phyloP scores from a whole-genome alignment of 2,888 invertebrate genomes.

The Ernsta delagoae region DNA sequence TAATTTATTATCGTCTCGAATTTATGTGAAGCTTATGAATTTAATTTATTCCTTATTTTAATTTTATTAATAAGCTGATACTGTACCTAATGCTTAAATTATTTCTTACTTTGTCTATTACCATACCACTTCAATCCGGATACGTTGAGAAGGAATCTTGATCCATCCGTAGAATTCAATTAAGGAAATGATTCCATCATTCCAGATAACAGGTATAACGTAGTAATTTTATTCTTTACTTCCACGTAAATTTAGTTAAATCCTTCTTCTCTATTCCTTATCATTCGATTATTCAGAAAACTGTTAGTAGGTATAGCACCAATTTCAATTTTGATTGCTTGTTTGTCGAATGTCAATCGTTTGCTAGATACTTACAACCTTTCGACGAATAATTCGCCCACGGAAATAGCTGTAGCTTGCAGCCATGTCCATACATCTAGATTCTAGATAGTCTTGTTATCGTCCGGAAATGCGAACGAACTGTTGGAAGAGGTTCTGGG shows the following conservation, averaged over 20 bases:
- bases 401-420: constrained; percentile 1
- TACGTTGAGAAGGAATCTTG: no score
- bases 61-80: neutral
- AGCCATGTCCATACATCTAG: no score
- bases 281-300: no score
- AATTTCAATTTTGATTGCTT: neutral
- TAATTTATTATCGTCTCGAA: constrained; percentile 1
- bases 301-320: neutral
- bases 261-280: no score
- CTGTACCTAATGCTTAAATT: neutral
- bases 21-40: neutral
- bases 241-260: no score
- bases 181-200: no score
- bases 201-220: no score
- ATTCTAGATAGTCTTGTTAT: constrained; percentile 1
- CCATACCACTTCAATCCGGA: no score
- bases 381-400: neutral
- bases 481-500: no score
- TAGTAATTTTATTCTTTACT: no score
- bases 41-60: neutral
- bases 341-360: neutral
- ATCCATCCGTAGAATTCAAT: no score
- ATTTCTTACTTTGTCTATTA: no score
- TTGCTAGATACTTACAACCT: neutral
- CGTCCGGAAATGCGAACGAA: constrained; percentile 9